Conservation (phyloP, 2,888 invertebrate genomes). For the Tricholauxania praeusta region DNA sequence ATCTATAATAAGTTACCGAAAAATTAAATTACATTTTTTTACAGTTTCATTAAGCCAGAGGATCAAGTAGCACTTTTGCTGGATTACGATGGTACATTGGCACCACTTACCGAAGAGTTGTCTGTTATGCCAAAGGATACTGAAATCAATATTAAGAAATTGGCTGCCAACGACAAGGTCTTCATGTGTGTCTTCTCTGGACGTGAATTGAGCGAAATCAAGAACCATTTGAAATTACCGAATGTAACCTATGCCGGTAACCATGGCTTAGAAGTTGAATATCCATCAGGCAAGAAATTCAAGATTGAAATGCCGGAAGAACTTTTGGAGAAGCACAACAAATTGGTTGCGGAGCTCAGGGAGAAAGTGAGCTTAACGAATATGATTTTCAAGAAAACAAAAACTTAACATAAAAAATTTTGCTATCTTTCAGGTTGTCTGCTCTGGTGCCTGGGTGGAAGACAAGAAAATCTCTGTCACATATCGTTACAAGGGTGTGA, state of each 20-base stretch:
- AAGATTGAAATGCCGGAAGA: constrained; percentile 82
- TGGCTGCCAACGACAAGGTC: constrained; percentile 78
- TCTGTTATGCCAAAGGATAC: constrained; percentile 77
- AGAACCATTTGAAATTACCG: constrained; percentile 73
- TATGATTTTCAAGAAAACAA: neutral
- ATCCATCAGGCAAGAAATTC: constrained; percentile 82
- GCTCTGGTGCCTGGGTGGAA: constrained; percentile 82
- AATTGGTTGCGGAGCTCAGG: constrained; percentile 75
- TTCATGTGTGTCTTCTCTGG: constrained; percentile 81
- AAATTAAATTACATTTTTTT: neutral
- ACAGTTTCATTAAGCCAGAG: constrained; percentile 71
- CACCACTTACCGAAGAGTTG: constrained; percentile 78
- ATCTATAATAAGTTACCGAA: too few relatives aligned
- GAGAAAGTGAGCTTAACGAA: constrained; percentile 70
- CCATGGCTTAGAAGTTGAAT: constrained; percentile 81
- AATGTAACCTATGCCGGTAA: constrained; percentile 81
- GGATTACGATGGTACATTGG: constrained; percentile 83
- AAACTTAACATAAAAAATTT: neutral
- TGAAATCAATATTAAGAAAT: constrained; percentile 76
- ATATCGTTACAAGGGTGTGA: constrained; percentile 80
- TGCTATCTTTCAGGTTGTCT: constrained; percentile 70
- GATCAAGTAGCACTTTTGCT: constrained; percentile 78
- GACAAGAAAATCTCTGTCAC: constrained; percentile 81
- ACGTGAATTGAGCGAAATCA: constrained; percentile 79
- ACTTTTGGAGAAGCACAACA: constrained; percentile 76